These are phyloP conservation scores for Microvelia longipes DNA, from an alignment of 1,140 invertebrate species.

Conservation along the genomic window DNA sequence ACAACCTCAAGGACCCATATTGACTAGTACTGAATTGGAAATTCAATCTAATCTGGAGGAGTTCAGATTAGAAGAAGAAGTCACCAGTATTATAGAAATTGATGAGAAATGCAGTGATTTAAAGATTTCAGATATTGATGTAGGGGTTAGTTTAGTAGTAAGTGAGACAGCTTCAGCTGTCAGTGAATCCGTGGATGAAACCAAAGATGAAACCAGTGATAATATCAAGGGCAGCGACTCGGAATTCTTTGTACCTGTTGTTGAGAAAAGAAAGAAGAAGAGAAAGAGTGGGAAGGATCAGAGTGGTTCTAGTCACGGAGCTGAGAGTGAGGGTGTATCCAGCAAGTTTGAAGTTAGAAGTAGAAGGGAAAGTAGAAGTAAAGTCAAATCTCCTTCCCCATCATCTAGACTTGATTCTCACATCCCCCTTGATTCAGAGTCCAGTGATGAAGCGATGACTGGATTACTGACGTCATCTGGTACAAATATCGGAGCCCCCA, in stretches of 20 bases:
- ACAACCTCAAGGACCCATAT: too few species aligned
- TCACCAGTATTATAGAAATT: too few species aligned
- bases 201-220: not conserved
- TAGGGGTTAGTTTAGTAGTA: too few species aligned
- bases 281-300: not conserved
- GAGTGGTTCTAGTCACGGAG: not conserved
- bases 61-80: too few species aligned
- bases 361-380: slow-evolving; percentile 1
- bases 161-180: not conserved
- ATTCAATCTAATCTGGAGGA: too few species aligned
- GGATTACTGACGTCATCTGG: too few species aligned
- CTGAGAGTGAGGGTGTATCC: not conserved
- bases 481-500: not conserved
- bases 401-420: not conserved
- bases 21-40: too few species aligned
- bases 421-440: slow-evolving; percentile 15
- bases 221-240: not conserved
- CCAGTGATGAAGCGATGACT: slow-evolving; percentile 15
- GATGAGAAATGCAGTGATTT: too few species aligned
- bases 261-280: slow-evolving; percentile 6
- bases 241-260: not conserved
- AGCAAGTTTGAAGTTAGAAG: not conserved
- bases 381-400: slow-evolving; percentile 2
- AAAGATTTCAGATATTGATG: too few species aligned
- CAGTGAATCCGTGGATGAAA: not conserved